A percentile compares a stretch with the other conserved stretches of the same genome.
Conservation (phyloP, 1,140 invertebrate genomes). For the Musca domestica region DNA sequence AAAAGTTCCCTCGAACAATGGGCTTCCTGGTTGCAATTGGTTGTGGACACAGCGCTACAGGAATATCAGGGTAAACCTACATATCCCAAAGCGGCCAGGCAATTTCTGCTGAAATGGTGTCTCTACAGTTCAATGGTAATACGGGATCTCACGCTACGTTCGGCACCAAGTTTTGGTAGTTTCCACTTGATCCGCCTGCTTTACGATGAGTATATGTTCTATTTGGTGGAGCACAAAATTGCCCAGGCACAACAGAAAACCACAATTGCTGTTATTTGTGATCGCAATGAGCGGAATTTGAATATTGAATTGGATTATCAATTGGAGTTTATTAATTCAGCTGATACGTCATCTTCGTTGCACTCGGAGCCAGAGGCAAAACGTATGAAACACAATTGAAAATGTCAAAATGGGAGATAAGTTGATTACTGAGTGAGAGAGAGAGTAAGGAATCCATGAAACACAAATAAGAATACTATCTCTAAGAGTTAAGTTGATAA, state of each 20-base stretch:
- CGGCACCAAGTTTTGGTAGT: constrained; percentile 96
- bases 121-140: constrained; percentile 99
- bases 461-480: too few relatives aligned
- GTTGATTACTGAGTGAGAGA: too few relatives aligned
- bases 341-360: background rate
- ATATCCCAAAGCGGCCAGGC: constrained; percentile 84
- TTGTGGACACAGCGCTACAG: constrained; percentile 85
- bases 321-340: constrained; percentile 41
- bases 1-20: constrained; percentile 95
- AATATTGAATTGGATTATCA: constrained; percentile 52
- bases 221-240: constrained; percentile 95
- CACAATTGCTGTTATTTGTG: constrained; percentile 87
- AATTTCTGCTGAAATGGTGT: constrained; percentile 98
- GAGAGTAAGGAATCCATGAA: too few relatives aligned
- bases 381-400: constrained; percentile 49
- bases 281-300: constrained; percentile 49
- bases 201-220: constrained; percentile 99
- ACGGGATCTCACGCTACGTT: constrained; percentile 88
- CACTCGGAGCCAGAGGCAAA: constrained; percentile 40
- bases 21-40: constrained; percentile 94
- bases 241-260: constrained; percentile 86
- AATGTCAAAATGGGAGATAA: too few relatives aligned
- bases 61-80: constrained; percentile 81
- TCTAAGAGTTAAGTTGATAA: too few relatives aligned
- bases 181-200: constrained; percentile 97